A percentile compares a stretch with the other conserved stretches of the same genome.
phyloP scores from a whole-genome alignment of 2,888 invertebrate genomes.

The Orchestes rusci region DNA sequence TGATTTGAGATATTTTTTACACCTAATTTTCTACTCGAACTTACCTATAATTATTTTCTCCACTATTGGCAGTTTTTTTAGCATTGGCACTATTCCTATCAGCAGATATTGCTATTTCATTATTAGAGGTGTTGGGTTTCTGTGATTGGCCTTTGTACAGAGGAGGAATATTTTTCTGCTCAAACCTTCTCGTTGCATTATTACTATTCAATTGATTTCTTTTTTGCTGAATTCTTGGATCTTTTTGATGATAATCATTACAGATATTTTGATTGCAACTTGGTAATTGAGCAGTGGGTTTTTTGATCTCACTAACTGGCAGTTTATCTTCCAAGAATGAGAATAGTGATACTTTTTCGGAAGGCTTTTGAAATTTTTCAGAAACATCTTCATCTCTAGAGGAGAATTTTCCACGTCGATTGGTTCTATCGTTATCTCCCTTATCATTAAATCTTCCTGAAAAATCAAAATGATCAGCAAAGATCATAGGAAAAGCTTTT shows the following conservation, averaged over 20 bases:
- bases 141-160: too few relatives aligned
- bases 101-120: too few relatives aligned
- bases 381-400: constrained; percentile 47
- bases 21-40: too few relatives aligned
- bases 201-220: not conserved
- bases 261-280: constrained; percentile 3
- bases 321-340: constrained; percentile 78
- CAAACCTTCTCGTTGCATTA: not conserved
- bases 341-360: constrained; percentile 72
- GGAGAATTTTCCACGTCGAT: constrained; percentile 21
- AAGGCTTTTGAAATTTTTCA: constrained; percentile 60
- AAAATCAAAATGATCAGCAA: too few relatives aligned
- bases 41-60: too few relatives aligned
- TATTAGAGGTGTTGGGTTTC: too few relatives aligned
- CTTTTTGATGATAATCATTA: constrained; percentile 20
- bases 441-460: constrained; percentile 10
- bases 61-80: too few relatives aligned
- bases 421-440: constrained; percentile 14
- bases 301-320: constrained; percentile 42
- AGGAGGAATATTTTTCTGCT: too few relatives aligned
- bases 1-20: too few relatives aligned
- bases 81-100: too few relatives aligned
- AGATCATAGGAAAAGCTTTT: too few relatives aligned
- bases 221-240: constrained; percentile 15
- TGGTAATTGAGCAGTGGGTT: constrained; percentile 9